Evolutionary conservation across 2,113 vertebrate genomes (phyloP).

Genomic region (Bubo blakistoni): DNA sequence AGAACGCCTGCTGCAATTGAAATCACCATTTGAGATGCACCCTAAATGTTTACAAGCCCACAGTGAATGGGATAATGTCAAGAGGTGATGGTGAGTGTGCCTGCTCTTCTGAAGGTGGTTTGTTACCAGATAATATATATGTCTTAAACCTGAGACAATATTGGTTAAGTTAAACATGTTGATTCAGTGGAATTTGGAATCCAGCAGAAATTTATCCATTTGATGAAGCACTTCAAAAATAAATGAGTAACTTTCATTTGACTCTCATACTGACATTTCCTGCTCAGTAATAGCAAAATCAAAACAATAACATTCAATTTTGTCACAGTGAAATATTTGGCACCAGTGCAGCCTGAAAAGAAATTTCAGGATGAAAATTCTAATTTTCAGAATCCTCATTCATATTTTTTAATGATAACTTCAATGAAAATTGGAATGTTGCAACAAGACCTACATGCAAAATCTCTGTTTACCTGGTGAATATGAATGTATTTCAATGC

Average conservation of each 20-base stretch:
- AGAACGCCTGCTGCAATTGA: background rate
- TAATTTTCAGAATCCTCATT: background rate
- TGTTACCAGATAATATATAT: background rate
- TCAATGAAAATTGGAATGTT: background rate
- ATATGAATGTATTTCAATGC: background rate
- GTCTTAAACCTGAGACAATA: background rate
- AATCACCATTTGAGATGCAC: background rate
- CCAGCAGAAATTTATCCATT: background rate
- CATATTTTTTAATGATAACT: background rate
- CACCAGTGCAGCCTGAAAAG: background rate
- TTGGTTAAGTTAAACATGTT: background rate
- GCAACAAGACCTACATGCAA: background rate
- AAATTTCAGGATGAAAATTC: background rate
- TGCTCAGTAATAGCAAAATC: background rate
- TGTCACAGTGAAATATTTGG: background rate
- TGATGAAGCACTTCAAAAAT: background rate
- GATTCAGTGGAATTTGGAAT: background rate
- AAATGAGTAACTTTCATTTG: background rate
- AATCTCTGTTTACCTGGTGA: background rate
- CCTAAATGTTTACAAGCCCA: background rate
- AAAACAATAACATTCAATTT: background rate
- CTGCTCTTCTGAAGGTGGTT: background rate
- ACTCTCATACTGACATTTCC: background rate
- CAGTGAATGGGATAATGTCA: background rate
- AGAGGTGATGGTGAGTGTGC: background rate